Percentiles rank a stretch among this genome's conserved stretches.
Evolutionary conservation across 1,140 invertebrate genomes (phyloP).

Genomic region (Wasmannia auropunctata): DNA sequence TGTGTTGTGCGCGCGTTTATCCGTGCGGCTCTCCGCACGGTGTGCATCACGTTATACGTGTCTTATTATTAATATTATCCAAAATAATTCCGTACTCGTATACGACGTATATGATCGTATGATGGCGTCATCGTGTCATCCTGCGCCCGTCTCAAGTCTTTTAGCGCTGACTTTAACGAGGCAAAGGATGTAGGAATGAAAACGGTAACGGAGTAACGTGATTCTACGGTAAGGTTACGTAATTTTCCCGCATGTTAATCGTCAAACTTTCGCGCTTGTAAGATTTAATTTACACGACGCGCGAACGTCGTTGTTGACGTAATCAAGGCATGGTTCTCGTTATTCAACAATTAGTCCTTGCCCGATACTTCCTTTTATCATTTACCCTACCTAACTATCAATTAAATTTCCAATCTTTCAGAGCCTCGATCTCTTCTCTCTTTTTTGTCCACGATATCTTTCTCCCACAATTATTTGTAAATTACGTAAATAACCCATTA

Average conservation of each 20-base stretch:
- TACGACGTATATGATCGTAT: too few relatives aligned
- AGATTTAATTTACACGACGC: slow-evolving; percentile 36
- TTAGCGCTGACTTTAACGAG: neutral
- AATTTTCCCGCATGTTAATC: slow-evolving; percentile 17
- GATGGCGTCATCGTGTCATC: neutral
- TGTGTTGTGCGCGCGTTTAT: too few relatives aligned
- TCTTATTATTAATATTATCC: neutral
- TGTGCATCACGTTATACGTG: neutral
- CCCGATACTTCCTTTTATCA: neutral
- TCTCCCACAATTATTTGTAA: neutral
- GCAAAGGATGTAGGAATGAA: neutral
- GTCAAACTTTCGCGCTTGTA: slow-evolving; percentile 29
- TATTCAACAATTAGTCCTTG: neutral
- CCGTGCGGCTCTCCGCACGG: too few relatives aligned
- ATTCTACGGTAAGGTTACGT: neutral
- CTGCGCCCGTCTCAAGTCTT: neutral
- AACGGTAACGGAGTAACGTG: neutral
- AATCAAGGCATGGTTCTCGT: neutral
- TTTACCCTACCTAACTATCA: neutral
- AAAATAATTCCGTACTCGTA: neutral
- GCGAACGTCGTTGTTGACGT: neutral
- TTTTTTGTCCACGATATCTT: neutral
- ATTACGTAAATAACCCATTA: neutral
- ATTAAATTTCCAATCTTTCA: neutral
- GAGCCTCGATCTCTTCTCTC: neutral